phyloP scores from a whole-genome alignment of 2,113 vertebrate species.

The Connochaetes taurinus region DNA sequence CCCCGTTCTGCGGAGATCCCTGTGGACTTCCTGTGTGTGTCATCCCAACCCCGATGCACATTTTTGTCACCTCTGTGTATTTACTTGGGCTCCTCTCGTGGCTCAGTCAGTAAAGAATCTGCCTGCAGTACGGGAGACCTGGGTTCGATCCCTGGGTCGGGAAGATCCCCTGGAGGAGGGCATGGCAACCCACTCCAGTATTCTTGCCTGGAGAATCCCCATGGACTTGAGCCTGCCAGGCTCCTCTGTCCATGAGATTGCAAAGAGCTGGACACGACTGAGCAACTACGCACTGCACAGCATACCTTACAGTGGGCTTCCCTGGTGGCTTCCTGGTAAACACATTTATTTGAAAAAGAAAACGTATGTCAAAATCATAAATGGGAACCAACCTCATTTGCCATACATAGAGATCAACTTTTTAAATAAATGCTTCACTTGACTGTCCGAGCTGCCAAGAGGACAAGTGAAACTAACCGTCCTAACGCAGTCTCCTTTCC shows the following conservation, averaged over 20 bases:
- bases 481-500: too few species aligned
- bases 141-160: background rate
- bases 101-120: background rate
- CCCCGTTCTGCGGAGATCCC: background rate
- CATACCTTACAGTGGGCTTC: background rate
- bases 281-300: background rate
- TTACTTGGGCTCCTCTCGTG: background rate
- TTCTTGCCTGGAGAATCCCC: background rate
- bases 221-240: background rate
- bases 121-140: background rate
- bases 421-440: background rate
- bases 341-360: background rate
- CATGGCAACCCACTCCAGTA: background rate
- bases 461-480: background rate
- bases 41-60: fast-evolving
- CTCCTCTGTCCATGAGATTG: background rate
- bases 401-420: background rate
- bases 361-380: background rate
- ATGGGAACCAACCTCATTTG: background rate
- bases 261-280: background rate
- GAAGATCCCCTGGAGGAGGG: background rate
- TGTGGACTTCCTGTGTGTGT: too few species aligned
- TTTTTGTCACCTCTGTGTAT: background rate
- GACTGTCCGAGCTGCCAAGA: background rate
- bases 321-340: background rate